Conservation (phyloP, 2,113 vertebrate genomes). For the Crotophaga sulcirostris region DNA sequence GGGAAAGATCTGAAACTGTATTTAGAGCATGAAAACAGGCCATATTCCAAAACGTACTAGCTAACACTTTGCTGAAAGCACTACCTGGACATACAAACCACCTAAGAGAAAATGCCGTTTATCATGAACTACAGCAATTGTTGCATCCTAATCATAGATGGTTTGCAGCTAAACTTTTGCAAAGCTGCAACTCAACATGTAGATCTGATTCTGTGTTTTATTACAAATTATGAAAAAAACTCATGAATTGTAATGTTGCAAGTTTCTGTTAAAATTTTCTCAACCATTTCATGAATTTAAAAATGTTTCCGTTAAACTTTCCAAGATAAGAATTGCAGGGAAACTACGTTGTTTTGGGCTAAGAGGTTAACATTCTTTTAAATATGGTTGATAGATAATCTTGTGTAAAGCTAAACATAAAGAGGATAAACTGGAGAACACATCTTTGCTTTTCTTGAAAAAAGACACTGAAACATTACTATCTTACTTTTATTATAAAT, state of each 20-base stretch:
- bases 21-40: neutral
- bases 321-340: neutral
- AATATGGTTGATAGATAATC: neutral
- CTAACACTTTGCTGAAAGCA: neutral
- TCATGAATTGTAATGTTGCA: neutral
- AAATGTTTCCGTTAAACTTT: neutral
- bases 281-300: neutral
- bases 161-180: neutral
- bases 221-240: neutral
- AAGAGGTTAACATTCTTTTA: neutral
- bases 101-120: neutral
- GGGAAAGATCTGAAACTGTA: neutral
- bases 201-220: neutral
- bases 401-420: neutral
- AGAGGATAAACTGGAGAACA: neutral
- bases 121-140: neutral
- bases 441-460: neutral
- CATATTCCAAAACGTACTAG: neutral
- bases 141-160: neutral
- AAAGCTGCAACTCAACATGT: neutral
- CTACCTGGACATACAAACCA: neutral
- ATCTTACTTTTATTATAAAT: neutral
- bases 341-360: neutral
- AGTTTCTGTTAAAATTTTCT: neutral
- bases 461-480: neutral